These are phyloP conservation scores for Hoplodrina blanda DNA, from an alignment of 2,888 invertebrate genomes.

Conservation along the genomic window DNA sequence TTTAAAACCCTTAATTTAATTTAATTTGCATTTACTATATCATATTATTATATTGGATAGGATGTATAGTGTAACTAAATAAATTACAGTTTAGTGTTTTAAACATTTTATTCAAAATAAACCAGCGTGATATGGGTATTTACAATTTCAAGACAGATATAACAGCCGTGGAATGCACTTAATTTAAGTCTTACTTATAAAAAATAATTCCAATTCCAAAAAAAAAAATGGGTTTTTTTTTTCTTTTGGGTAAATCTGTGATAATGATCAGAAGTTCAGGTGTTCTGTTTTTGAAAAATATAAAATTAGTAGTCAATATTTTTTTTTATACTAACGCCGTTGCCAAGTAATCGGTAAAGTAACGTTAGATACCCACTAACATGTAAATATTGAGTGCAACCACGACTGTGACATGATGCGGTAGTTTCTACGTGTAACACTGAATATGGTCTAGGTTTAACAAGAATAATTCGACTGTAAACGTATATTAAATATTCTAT, in stretches of 20 bases:
- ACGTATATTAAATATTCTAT: background rate
- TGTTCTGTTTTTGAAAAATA: background rate
- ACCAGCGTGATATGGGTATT: conserved; percentile 86
- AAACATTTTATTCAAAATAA: conserved; percentile 83
- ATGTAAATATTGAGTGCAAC: conserved; percentile 42
- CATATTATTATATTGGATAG: too few species aligned
- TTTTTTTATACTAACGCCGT: too few species aligned
- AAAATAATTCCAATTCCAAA: background rate
- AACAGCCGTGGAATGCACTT: conserved; percentile 36
- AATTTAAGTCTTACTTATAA: background rate
- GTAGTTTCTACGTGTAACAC: conserved; percentile 25
- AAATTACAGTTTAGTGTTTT: conserved; percentile 71
- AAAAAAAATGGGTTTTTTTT: background rate
- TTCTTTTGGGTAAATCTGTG: background rate
- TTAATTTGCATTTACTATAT: too few species aligned
- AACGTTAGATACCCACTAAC: background rate
- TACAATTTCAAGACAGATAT: conserved; percentile 71
- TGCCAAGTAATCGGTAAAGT: background rate
- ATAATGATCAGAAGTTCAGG: background rate
- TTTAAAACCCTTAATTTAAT: background rate
- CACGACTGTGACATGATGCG: conserved; percentile 25
- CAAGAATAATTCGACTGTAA: conserved; percentile 34
- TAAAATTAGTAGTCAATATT: too few species aligned
- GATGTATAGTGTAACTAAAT: conserved; percentile 20
- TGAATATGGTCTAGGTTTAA: conserved; percentile 28